These are phyloP conservation scores for Hylaeus anthracinus DNA, from an alignment of 1,140 invertebrate genomes.

Conservation along the genomic window DNA sequence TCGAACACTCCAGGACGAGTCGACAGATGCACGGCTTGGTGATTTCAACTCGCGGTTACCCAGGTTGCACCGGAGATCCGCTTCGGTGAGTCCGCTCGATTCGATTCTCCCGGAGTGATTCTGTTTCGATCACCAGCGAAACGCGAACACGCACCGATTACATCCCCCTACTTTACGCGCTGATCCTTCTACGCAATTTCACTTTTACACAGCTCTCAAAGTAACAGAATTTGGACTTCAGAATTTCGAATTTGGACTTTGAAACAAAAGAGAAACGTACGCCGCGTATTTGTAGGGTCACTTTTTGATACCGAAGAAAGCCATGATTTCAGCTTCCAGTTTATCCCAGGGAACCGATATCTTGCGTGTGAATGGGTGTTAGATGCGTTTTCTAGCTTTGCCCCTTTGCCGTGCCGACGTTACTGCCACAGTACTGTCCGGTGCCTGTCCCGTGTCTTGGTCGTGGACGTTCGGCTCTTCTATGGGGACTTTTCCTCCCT, in stretches of 20 bases:
- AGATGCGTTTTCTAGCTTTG: neutral
- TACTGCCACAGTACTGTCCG: neutral
- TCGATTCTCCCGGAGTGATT: constrained; percentile 7
- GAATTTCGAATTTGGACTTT: too few relatives aligned
- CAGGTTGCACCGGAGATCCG: constrained; percentile 67
- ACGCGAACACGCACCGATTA: neutral
- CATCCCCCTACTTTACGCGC: too few relatives aligned
- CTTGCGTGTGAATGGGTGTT: too few relatives aligned
- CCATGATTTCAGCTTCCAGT: too few relatives aligned
- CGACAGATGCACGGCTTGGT: constrained; percentile 54
- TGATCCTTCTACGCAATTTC: too few relatives aligned
- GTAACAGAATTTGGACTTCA: too few relatives aligned
- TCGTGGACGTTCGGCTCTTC: neutral
- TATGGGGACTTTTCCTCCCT: constrained; percentile 2
- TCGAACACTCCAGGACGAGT: neutral
- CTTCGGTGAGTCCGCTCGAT: constrained; percentile 59
- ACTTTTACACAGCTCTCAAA: too few relatives aligned
- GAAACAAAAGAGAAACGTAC: too few relatives aligned
- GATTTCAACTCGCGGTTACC: constrained; percentile 56
- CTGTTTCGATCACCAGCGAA: neutral
- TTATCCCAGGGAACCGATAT: too few relatives aligned
- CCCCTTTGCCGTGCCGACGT: neutral
- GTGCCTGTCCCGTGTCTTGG: too few relatives aligned
- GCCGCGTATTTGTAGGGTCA: too few relatives aligned
- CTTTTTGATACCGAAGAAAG: too few relatives aligned